Conservation (phyloP, 2,797 vertebrate species). For the Poeciliopsis presidionis region DNA sequence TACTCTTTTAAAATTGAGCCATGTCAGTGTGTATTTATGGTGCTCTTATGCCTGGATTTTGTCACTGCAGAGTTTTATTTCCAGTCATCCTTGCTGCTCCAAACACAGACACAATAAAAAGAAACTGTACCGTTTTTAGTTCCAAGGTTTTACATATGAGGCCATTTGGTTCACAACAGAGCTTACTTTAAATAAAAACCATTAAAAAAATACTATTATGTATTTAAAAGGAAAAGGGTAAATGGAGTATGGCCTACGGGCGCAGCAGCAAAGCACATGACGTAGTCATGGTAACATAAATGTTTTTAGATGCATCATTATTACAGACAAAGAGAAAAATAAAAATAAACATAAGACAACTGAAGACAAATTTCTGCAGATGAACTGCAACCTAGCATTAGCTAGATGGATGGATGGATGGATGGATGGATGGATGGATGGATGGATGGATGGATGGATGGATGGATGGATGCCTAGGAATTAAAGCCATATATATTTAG, state of each 20-base stretch:
- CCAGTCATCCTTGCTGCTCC: neutral
- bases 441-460: too few relatives aligned
- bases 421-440: too few relatives aligned
- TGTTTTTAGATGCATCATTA: neutral
- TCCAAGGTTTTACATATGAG: neutral
- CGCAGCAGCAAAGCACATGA: neutral
- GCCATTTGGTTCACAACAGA: neutral
- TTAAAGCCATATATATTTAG: neutral
- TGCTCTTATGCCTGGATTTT: neutral
- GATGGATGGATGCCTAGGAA: neutral
- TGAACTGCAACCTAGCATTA: neutral
- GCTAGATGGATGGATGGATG: neutral
- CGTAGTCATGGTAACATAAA: neutral
- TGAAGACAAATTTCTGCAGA: neutral
- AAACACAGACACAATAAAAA: slow-evolving; percentile 3
- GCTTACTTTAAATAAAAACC: neutral
- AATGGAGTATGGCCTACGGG: neutral
- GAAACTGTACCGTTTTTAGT: neutral
- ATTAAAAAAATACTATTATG: neutral
- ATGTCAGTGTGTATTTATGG: slow-evolving; percentile 22
- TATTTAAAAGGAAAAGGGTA: neutral
- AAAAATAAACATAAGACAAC: neutral
- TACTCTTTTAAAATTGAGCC: slow-evolving; percentile 30
- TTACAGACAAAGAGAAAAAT: neutral
- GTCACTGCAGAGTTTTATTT: neutral